Base-by-base conservation (phyloP, 1,140 invertebrate species). In the Drosophila ironensis region DNA sequence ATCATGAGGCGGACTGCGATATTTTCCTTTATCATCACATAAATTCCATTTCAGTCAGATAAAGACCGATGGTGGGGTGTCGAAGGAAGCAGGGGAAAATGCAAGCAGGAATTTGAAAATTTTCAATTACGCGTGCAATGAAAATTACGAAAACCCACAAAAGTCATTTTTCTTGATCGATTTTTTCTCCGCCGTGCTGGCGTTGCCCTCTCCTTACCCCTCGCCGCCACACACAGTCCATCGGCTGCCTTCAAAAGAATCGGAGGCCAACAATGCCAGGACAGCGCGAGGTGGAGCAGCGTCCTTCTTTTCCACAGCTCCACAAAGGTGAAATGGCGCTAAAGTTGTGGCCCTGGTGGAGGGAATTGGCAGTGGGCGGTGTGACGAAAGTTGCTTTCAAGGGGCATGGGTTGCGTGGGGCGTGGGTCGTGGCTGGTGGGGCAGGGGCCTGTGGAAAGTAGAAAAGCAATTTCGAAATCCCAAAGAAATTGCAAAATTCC, bases 401-500 rank as follows among this genome's bases (percentile, higher is more conserved):
- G n/a, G n/a, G n/a, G n/a, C n/a, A n/a, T n/a, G n/a, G n/a, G n/a
- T n/a, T n/a, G 40, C 14, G 20, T 9, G 11, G 16, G 24, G 44
- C 17, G 8, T 4, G 33, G 12, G 12, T 2, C 7, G 33, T 33
- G 24, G n/a, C 12, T 14, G 19, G 8, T 14, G 2, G 4, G 38
- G 37, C 37, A 64, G 45, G 24, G 59, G 47, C 53, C 56, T 56
- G 80, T 60, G 66, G 68, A 84, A 86, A 86, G 80, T 87, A 72
- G 81, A 87, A 86, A 86, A 86, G 80, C 80, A 86, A 86, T 86
- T 86, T 86, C 74, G 63, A 86, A 86, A 86, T 86, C 80, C 80
- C 80, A 86, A 86, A 86, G 80, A 86, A 86, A 86, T 86, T 86
- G 80, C 80, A 87, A 86, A 86, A 86, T 86, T 86, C 80, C 80